phyloP scores from a whole-genome alignment of 2,113 vertebrate genomes.

The Motacilla alba region DNA sequence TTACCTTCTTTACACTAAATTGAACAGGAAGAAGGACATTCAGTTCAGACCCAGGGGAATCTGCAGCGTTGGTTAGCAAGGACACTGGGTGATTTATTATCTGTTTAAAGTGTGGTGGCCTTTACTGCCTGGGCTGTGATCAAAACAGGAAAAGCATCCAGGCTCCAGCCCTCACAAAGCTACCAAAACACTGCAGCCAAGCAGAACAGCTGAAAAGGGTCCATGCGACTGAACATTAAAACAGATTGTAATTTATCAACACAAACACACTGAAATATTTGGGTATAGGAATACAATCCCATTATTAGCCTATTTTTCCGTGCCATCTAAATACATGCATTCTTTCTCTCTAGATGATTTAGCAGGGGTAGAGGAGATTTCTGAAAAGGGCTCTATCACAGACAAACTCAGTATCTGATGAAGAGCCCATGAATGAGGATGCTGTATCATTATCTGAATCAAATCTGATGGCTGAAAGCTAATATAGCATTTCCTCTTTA shows the following conservation, averaged over 20 bases:
- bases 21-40: constrained; percentile 8
- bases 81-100: constrained; percentile 4
- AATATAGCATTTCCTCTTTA: background rate
- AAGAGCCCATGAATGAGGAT: constrained; percentile 17
- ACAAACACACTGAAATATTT: background rate
- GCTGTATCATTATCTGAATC: constrained; percentile 36
- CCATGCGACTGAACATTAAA: background rate
- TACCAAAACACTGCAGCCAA: background rate
- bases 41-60: background rate
- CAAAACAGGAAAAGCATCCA: constrained; percentile 16
- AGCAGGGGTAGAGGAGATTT: background rate
- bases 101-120: constrained; percentile 28
- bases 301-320: background rate
- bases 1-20: constrained; percentile 33
- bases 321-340: background rate
- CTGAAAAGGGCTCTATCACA: background rate
- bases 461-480: constrained; percentile 33
- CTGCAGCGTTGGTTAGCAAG: background rate
- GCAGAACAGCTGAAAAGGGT: background rate
- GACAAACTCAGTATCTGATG: background rate
- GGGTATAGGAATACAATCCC: background rate
- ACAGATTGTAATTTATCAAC: background rate
- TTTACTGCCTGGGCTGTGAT: constrained; percentile 13
- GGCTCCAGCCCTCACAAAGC: background rate
- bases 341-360: background rate